Base-by-base conservation (phyloP, 2,113 vertebrate genomes). In the Poeciliopsis retropinna region DNA sequence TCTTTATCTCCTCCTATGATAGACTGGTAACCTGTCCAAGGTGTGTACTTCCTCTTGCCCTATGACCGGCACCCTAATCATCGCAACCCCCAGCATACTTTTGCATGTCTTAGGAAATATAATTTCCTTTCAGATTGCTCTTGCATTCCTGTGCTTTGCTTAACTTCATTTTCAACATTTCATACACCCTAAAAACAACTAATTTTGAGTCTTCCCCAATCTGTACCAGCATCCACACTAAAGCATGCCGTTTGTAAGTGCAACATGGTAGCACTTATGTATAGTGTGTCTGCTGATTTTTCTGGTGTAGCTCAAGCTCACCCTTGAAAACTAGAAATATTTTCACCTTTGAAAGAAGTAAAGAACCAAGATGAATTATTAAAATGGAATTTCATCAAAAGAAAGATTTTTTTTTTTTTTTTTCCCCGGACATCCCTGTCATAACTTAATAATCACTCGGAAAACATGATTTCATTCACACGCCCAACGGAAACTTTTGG, bases 401-500 rank as follows among this genome's bases (percentile, higher is more conserved):
- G 74, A 67, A 72, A 73, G 51, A 72, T 75, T 70, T 75, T 84
- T 82, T 82, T 51, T 57, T 63, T 0, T 8, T 34, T 34, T 34
- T 37, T 37, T 14, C 61, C 60, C 34, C 73, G 71, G 62, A 54
- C n/a, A 61, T 75, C 71, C 28, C 81, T 81, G 78, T 78, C 73
- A 80, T 85, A 89, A 81, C 84, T 47, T 79, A 83, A 84, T 83
- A 87, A 89, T 90, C 88, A 83, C 80, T 76, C 72, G 67, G 85
- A 72, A 90, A 86, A 92, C 91, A 92, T 82, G 66, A 87, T 87
- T 88, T 85, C 73, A 90, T 93, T 93, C 84, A 88, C 75, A 91
- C 88, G 83, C 87, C 89, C 83, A 90, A 87, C 87, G 87, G 88
- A 88, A 81, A 92, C 89, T 89, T 91, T 72, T 3, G 83, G 86